These are phyloP conservation scores for Silurus asotus DNA, from an alignment of 2,113 vertebrate species.

Conservation along the genomic window DNA sequence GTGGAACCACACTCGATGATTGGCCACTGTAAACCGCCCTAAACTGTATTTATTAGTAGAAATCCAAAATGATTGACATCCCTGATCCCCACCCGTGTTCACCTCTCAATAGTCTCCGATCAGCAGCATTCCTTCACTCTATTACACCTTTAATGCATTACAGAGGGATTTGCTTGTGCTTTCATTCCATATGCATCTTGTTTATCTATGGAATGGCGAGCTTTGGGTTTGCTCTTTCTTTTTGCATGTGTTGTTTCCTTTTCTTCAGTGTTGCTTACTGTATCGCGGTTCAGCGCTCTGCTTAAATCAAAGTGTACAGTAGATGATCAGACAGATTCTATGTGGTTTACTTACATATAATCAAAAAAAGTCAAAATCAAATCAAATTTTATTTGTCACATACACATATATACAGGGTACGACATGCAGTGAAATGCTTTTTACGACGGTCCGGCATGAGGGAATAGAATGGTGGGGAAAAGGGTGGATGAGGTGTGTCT, in stretches of 20 bases:
- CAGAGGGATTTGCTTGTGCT: not conserved
- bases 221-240: not conserved
- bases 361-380: no score
- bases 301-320: no score
- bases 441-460: no score
- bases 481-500: no score
- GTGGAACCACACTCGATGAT: not conserved
- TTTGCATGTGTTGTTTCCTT: not conserved
- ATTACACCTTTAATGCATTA: not conserved
- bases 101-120: no score
- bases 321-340: no score
- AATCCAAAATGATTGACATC: not conserved
- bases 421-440: no score
- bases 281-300: no score
- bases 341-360: no score
- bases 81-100: not conserved
- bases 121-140: not conserved
- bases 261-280: not conserved
- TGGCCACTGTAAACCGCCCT: not conserved
- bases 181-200: not conserved
- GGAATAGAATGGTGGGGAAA: no score
- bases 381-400: no score
- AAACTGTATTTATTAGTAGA: not conserved
- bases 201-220: not conserved
- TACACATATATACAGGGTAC: no score